Evolutionary conservation across 2,888 invertebrate species (phyloP), one percentile per base, ranked within the genome.

Genomic region (Gortyna flavago): DNA sequence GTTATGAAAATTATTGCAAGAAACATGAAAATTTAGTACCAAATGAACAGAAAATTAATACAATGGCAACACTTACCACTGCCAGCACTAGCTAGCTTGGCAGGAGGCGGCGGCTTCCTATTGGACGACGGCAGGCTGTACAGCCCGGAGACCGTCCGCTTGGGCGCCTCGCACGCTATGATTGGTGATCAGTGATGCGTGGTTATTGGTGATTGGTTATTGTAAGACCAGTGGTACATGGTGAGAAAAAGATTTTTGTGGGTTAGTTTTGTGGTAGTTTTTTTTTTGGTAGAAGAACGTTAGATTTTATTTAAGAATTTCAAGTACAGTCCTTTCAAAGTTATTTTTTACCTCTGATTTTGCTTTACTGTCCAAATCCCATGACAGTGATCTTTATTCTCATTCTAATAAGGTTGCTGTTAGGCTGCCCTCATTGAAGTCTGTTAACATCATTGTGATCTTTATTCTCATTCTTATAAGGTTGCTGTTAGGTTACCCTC

Each of bases 71-170:
- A 94, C 95, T 93, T 90, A 96, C 96, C 95, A 74, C 93, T 94
- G 0, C 91, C 91, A 0, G 94, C 93, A 61, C 94, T 93, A 25
- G 88, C 90, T 11, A 94, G 48, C 83, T 96, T 96, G 1, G 93
- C 90, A 0, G 96, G 95, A 5, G 96, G 95, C n/a, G 96, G 96
- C 0, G 96, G 96, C 75, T 95, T 96, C 75, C 95, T 89, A 70
- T 83, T 94, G 2, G 94, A 94, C 0, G 96, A 94, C 0, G 96
- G 95, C 35, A 95, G 67, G 62, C 94, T 93, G 89, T 96, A 96
- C 3, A 96, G 70, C 0, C 95, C 96, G 0, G 94, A 89, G 6
- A 95, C 93, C 1, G 94, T 92, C 69, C 92, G 90, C 89, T 95
- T 96, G 62, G 95, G 94, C 13, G 89, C 91, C 59, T 96, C 97